Percentiles rank a stretch among this genome's conserved stretches.
These are phyloP conservation scores for Bombus soroeensis DNA, from an alignment of 1,140 invertebrate species.

Conservation along the genomic window DNA sequence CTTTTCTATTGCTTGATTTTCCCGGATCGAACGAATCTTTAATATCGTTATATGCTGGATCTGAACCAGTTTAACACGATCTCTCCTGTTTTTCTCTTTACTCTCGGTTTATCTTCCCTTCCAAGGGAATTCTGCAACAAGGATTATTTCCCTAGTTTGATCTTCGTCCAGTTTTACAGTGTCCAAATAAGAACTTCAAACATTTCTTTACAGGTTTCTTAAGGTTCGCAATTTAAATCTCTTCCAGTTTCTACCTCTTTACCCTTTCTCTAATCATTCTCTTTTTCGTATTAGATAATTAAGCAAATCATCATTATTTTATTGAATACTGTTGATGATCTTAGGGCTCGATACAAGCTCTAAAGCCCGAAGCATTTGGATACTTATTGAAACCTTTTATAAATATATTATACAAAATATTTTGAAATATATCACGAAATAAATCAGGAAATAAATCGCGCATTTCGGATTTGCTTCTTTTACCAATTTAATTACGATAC, in stretches of 20 bases:
- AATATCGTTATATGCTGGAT: conserved; percentile 13
- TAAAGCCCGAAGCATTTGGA: background rate
- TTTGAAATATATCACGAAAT: background rate
- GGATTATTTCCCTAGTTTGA: conserved; percentile 1
- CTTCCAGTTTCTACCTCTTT: background rate
- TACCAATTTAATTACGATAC: too few species aligned
- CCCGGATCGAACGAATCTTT: background rate
- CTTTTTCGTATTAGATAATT: background rate
- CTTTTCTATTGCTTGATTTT: conserved; percentile 2
- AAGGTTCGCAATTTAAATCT: conserved; percentile 2
- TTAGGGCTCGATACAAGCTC: background rate
- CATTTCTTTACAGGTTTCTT: background rate
- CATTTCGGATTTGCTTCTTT: too few species aligned
- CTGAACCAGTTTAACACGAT: conserved; percentile 26
- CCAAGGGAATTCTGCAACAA: background rate
- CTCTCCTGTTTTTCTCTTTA: background rate
- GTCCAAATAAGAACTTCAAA: background rate
- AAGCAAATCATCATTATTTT: background rate
- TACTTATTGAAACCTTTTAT: background rate
- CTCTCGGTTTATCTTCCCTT: background rate
- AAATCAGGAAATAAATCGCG: too few species aligned
- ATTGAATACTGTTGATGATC: background rate
- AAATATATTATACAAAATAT: background rate
- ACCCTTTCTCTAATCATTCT: too few species aligned
- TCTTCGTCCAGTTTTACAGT: background rate